These are phyloP conservation scores for Elymnias hypermnestra DNA, from an alignment of 1,140 invertebrate species.

Conservation along the genomic window DNA sequence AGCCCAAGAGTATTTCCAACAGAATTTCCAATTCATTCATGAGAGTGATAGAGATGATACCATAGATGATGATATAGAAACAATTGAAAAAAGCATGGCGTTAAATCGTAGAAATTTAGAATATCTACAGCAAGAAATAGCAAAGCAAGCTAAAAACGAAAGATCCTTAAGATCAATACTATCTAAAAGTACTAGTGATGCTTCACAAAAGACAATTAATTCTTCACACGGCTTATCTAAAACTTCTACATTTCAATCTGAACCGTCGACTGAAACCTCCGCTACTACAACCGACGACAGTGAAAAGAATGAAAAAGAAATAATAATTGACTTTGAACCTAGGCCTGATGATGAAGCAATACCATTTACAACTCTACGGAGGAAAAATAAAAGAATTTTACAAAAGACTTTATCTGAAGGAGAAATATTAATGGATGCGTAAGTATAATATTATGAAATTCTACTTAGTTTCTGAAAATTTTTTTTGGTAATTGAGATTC, in stretches of 20 bases:
- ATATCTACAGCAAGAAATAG: constrained; percentile 74
- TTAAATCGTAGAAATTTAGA: constrained; percentile 71
- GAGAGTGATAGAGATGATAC: constrained; percentile 74
- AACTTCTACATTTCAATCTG: constrained; percentile 73
- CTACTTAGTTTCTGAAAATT: too few species aligned
- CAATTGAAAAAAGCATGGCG: constrained; percentile 73
- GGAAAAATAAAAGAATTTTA: constrained; percentile 79
- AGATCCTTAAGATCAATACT: constrained; percentile 55
- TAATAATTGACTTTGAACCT: constrained; percentile 91
- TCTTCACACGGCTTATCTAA: constrained; percentile 67
- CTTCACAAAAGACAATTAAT: constrained; percentile 62
- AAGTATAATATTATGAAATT: constrained; percentile 32
- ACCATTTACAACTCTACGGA: constrained; percentile 71
- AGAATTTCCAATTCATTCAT: constrained; percentile 75
- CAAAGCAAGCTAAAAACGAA: constrained; percentile 66
- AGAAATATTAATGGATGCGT: constrained; percentile 84
- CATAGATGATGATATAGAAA: constrained; percentile 73
- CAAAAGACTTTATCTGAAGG: constrained; percentile 89
- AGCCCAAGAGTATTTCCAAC: constrained; percentile 74
- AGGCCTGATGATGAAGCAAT: constrained; percentile 79
- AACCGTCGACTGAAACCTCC: constrained; percentile 71
- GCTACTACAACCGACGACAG: constrained; percentile 75
- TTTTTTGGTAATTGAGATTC: too few species aligned
- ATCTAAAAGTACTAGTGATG: constrained; percentile 65
- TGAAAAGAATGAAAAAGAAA: constrained; percentile 84